Conservation (phyloP, 2,888 invertebrate species). For the Volucella zonaria region DNA sequence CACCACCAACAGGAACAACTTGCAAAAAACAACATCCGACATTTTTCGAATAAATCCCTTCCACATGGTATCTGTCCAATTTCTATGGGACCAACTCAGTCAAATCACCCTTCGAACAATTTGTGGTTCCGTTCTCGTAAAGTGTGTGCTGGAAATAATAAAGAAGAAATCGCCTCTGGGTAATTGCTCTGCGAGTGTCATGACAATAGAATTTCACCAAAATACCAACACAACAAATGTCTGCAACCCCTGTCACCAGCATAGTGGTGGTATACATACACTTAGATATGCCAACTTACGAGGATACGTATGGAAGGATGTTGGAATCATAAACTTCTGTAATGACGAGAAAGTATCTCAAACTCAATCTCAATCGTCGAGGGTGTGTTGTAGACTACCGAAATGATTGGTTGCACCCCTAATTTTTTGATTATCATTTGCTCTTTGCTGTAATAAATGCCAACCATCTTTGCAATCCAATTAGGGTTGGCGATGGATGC, state of each 20-base stretch:
- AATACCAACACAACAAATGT: slow-evolving; percentile 41
- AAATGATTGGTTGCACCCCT: slow-evolving; percentile 42
- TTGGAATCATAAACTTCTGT: neutral
- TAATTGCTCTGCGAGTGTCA: slow-evolving; percentile 75
- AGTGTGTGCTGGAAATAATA: slow-evolving; percentile 1
- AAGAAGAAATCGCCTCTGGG: slow-evolving; percentile 73
- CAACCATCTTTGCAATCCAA: slow-evolving; percentile 50
- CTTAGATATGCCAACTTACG: neutral
- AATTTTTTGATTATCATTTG: slow-evolving; percentile 44
- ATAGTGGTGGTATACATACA: neutral
- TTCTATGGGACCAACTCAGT: neutral
- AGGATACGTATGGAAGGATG: neutral
- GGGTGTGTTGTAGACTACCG: neutral
- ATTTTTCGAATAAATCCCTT: slow-evolving; percentile 53
- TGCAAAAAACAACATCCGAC: slow-evolving; percentile 44
- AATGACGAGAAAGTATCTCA: slow-evolving; percentile 1
- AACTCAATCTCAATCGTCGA: too few relatives aligned
- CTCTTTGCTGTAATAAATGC: slow-evolving; percentile 47
- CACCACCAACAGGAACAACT: neutral
- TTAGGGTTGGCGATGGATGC: slow-evolving; percentile 26
- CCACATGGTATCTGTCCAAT: slow-evolving; percentile 67
- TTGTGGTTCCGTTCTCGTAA: neutral
- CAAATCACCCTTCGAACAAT: slow-evolving; percentile 38
- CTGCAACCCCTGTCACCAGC: slow-evolving; percentile 54
- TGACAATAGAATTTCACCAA: slow-evolving; percentile 75